Evolutionary conservation across 2,888 invertebrate species (phyloP).

Genomic region (Dasypogon diadema): DNA sequence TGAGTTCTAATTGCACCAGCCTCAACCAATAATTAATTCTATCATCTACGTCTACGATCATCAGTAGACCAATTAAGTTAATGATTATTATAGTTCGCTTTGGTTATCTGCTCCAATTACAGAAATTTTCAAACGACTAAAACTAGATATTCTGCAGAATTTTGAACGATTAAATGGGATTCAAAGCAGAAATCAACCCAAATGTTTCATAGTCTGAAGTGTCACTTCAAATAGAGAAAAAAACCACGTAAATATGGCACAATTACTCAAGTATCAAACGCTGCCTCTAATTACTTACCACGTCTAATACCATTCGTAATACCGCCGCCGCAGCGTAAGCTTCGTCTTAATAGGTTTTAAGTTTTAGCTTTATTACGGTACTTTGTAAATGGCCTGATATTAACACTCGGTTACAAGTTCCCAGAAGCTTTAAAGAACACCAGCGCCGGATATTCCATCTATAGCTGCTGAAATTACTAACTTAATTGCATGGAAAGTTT

Average conservation of each 20-base stretch:
- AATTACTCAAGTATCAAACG: neutral
- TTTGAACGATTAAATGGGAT: too few relatives aligned
- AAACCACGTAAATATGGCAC: neutral
- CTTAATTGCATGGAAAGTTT: constrained; percentile 41
- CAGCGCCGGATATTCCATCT: constrained; percentile 24
- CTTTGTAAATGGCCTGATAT: constrained; percentile 31
- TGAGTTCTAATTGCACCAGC: too few relatives aligned
- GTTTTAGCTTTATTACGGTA: constrained; percentile 7
- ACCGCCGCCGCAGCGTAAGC: neutral
- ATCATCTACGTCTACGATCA: too few relatives aligned
- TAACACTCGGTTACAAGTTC: constrained; percentile 34
- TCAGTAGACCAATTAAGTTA: too few relatives aligned
- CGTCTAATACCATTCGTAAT: neutral
- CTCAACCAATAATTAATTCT: too few relatives aligned
- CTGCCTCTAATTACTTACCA: neutral
- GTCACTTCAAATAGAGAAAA: neutral
- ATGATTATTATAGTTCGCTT: too few relatives aligned
- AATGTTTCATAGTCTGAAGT: too few relatives aligned
- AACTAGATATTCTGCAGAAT: too few relatives aligned
- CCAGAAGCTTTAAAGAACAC: constrained; percentile 39
- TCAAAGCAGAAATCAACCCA: too few relatives aligned
- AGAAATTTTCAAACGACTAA: too few relatives aligned
- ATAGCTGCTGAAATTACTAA: constrained; percentile 23
- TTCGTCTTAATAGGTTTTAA: constrained; percentile 11
- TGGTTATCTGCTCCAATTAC: too few relatives aligned